Conservation (phyloP, 1,140 invertebrate species). For the Pectinophora gossypiella region DNA sequence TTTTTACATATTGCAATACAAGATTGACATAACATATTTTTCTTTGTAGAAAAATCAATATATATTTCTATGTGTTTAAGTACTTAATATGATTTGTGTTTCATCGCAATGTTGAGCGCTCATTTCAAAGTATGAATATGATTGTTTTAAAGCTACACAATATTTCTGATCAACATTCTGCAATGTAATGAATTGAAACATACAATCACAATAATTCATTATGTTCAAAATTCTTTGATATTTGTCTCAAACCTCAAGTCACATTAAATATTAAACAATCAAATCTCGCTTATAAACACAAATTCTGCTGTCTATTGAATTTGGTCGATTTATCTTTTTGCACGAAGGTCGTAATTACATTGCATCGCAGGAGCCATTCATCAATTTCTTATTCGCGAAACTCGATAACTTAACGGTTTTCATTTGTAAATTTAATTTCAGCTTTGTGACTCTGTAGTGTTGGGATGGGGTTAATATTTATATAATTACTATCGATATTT, state of each 20-base stretch:
- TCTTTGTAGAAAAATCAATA: too few relatives aligned
- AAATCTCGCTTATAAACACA: neutral
- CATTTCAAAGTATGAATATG: too few relatives aligned
- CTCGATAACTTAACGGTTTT: constrained; percentile 7
- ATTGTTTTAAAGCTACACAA: too few relatives aligned
- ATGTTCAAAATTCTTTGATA: neutral
- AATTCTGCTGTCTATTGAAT: neutral
- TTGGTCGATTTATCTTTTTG: neutral
- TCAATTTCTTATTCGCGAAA: constrained; percentile 8
- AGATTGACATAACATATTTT: too few relatives aligned
- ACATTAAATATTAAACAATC: neutral
- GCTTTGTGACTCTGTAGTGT: constrained; percentile 1
- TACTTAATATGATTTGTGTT: too few relatives aligned
- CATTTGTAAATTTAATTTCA: constrained; percentile 9
- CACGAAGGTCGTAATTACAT: neutral
- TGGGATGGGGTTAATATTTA: neutral
- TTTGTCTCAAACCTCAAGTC: neutral
- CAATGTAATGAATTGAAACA: too few relatives aligned
- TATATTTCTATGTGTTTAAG: too few relatives aligned
- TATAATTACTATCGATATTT: neutral
- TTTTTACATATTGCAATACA: too few relatives aligned
- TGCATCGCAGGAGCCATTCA: constrained; percentile 1
- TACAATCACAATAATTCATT: too few relatives aligned
- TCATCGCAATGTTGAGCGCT: too few relatives aligned
- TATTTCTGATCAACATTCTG: too few relatives aligned